Conservation (phyloP, 2,888 invertebrate species). For the Caenorhabditis sp. region DNA sequence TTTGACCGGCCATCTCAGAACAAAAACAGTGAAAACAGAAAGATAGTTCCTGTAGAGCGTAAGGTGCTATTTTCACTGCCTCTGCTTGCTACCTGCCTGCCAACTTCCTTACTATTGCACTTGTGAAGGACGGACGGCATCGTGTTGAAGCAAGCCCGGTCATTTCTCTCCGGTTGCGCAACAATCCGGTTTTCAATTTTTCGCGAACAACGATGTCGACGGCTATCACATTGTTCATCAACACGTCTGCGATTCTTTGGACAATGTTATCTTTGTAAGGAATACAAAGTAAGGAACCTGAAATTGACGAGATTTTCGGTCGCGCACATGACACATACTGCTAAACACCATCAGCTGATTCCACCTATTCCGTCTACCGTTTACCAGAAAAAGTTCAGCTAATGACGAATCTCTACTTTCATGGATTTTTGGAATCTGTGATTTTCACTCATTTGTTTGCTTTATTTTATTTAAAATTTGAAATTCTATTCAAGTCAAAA, state of each 20-base stretch:
- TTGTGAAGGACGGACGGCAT: constrained; percentile 46
- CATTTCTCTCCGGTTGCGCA: constrained; percentile 44
- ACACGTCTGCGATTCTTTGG: constrained; percentile 63
- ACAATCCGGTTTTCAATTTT: constrained; percentile 62
- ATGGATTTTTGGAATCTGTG: constrained; percentile 3
- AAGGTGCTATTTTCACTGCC: too few relatives aligned
- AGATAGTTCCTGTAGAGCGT: constrained; percentile 21
- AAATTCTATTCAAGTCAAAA: not conserved
- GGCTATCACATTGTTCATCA: constrained; percentile 63
- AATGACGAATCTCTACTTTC: constrained; percentile 29
- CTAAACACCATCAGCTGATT: constrained; percentile 59
- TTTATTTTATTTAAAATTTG: not conserved
- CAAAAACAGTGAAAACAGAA: constrained; percentile 42
- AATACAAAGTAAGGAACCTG: constrained; percentile 59
- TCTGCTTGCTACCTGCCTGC: constrained; percentile 7
- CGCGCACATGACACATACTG: constrained; percentile 61
- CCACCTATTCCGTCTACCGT: constrained; percentile 43
- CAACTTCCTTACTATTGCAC: constrained; percentile 47
- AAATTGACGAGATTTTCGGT: constrained; percentile 59
- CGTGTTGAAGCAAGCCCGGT: constrained; percentile 40
- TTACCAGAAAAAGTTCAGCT: constrained; percentile 43
- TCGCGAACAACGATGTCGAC: constrained; percentile 60
- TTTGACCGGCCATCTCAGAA: constrained; percentile 19
- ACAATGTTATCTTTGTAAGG: constrained; percentile 64
- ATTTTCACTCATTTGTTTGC: not conserved